These are phyloP conservation scores for Varecia variegata DNA, from an alignment of 2,797 vertebrate species.

Conservation along the genomic window DNA sequence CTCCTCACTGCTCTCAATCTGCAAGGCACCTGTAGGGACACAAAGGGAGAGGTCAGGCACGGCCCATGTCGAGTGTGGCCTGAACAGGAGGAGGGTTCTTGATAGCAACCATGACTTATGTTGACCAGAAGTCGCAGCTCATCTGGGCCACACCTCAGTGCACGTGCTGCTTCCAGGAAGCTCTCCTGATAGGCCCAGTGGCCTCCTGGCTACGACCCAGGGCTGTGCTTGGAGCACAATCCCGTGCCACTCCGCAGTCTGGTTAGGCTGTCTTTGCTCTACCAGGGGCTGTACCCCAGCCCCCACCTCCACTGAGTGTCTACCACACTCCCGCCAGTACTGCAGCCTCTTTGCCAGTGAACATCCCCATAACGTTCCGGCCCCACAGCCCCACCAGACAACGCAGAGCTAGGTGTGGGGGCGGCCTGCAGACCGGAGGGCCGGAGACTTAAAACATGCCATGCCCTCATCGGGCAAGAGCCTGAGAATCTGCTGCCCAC, in stretches of 20 bases:
- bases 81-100: neutral
- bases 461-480: neutral
- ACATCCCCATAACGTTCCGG: neutral
- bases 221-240: neutral
- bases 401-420: neutral
- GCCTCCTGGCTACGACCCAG: neutral
- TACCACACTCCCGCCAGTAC: neutral
- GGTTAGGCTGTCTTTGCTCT: neutral
- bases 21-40: conserved; percentile 92
- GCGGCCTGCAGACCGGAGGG: neutral
- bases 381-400: neutral
- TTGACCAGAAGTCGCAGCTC: neutral
- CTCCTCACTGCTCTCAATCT: conserved; percentile 98
- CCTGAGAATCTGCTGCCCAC: neutral
- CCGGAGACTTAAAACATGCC: neutral
- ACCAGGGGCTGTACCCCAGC: neutral
- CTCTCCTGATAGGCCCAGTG: neutral
- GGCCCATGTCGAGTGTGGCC: neutral
- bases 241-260: fast-evolving
- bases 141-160: neutral
- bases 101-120: neutral
- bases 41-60: conserved; percentile 32
- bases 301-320: neutral
- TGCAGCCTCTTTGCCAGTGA: neutral
- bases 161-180: neutral